Base-by-base conservation (phyloP, 2,888 invertebrate species). In the Pimpla rufipes region DNA sequence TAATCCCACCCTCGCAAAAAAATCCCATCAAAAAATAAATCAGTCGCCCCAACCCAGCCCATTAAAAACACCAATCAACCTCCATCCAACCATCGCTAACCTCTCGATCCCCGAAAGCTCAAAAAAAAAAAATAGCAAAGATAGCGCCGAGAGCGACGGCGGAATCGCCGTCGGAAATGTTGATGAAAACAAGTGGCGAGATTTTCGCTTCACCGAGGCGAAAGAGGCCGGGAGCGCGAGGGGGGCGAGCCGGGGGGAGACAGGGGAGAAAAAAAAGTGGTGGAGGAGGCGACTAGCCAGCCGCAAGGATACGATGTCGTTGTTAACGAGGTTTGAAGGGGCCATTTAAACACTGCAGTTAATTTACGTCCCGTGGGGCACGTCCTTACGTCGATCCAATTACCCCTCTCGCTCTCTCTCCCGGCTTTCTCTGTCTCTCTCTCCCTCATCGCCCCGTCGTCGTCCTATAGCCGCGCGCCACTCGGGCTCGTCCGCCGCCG, bases 331-430 rank as follows among this genome's bases (percentile, higher is more conserved):
- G 74, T 84, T 78, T 78, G 73, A 84, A 82, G 79, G 81, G 79
- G 79, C 76, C 75, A 84, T 84, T 80, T 84, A 84, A 84, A 81
- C 82, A 83, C 82, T 83, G 75, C 82, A 83, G 82, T 79, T 83
- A 83, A 83, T 83, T 83, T 79, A 75, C 79, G 55, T 52, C 74
- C 82, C 78, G 78, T 75, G 74, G 66, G 75, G 37, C 64, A 84
- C 70, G 84, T 84, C 84, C 77, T 81, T 81, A 84, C 81, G 79
- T 83, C 77, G 74, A 81, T 78, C 81, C 81, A 81, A 84, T 79
- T 79, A 84, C 66, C 73, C 71, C 70, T 62, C 68, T 75, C 79
- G 35, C 78, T 57, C 47, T 59, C 66, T 37, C 37, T n/a, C n/a
- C n/a, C n/a, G n/a, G 40, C 70, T 29, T n/a, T 57, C 47, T 47